phyloP scores from a whole-genome alignment of 2,113 vertebrate species.

The Dissostichus mawsoni region DNA sequence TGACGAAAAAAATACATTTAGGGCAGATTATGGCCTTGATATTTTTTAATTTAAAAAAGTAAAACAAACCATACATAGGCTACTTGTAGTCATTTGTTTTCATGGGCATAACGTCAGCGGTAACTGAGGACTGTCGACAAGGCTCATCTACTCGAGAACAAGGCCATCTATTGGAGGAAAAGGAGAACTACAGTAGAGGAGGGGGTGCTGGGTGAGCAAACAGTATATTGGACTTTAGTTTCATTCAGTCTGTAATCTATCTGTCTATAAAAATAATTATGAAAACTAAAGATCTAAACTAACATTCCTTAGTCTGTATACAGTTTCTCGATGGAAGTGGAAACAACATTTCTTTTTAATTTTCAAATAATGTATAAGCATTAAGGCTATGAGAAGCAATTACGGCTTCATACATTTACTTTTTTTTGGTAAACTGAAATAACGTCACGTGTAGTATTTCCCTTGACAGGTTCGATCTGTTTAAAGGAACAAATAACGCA shows the following conservation, averaged over 20 bases:
- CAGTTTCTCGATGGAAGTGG: background rate
- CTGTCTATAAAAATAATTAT: background rate
- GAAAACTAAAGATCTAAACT: background rate
- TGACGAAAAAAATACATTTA: background rate
- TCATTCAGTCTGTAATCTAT: background rate
- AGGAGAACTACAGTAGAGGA: conserved; percentile 43
- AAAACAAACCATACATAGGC: background rate
- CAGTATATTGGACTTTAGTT: background rate
- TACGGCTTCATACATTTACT: no score
- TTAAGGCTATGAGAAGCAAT: no score
- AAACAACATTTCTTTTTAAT: no score
- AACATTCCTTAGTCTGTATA: background rate
- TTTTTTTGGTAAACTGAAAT: background rate
- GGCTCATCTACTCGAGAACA: conserved; percentile 68
- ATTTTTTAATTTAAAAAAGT: background rate
- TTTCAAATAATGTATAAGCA: no score
- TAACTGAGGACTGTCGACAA: background rate
- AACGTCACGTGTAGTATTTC: background rate
- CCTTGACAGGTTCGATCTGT: background rate
- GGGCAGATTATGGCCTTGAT: background rate
- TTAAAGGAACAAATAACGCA: background rate
- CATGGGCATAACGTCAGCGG: background rate
- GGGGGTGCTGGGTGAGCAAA: background rate
- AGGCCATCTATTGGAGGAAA: conserved; percentile 75
- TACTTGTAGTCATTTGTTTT: background rate